Conservation (phyloP, 2,888 invertebrate species). For the Hanleya hanleyi region DNA sequence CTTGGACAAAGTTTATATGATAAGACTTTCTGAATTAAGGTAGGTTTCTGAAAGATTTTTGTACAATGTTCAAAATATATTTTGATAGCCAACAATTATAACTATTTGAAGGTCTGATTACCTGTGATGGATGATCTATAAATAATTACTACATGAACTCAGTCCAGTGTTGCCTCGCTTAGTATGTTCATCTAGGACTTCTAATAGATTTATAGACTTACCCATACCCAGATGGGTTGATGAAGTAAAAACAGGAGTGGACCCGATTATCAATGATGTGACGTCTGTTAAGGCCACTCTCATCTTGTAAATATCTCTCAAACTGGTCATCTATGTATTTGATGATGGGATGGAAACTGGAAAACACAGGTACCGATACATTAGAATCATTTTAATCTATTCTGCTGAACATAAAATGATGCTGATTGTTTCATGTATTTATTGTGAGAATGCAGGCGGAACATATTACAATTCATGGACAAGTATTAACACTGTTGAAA, state of each 20-base stretch:
- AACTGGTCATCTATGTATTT: slow-evolving; percentile 98
- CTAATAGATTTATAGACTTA: slow-evolving; percentile 38
- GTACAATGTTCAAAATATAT: too few relatives aligned
- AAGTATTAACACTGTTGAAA: too few relatives aligned
- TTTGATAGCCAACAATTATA: too few relatives aligned
- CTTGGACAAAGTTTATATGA: too few relatives aligned
- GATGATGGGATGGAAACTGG: slow-evolving; percentile 93
- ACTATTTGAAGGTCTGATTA: too few relatives aligned
- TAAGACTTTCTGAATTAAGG: too few relatives aligned
- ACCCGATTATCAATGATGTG: slow-evolving; percentile 98
- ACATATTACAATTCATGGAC: too few relatives aligned
- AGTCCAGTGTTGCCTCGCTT: neutral
- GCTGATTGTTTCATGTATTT: too few relatives aligned
- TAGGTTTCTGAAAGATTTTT: too few relatives aligned
- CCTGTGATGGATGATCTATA: neutral
- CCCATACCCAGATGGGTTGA: slow-evolving; percentile 73
- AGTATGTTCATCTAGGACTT: neutral
- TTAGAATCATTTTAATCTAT: neutral
- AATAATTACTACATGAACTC: neutral
- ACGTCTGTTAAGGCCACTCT: slow-evolving; percentile 95
- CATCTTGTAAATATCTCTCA: slow-evolving; percentile 79
- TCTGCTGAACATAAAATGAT: too few relatives aligned
- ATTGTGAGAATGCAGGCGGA: too few relatives aligned
- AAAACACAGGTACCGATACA: slow-evolving; percentile 24
- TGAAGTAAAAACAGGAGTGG: slow-evolving; percentile 83